A percentile compares a stretch with the other conserved stretches of the same genome.
Conservation (phyloP, 1,140 invertebrate genomes). For the Orchesella cincta region DNA sequence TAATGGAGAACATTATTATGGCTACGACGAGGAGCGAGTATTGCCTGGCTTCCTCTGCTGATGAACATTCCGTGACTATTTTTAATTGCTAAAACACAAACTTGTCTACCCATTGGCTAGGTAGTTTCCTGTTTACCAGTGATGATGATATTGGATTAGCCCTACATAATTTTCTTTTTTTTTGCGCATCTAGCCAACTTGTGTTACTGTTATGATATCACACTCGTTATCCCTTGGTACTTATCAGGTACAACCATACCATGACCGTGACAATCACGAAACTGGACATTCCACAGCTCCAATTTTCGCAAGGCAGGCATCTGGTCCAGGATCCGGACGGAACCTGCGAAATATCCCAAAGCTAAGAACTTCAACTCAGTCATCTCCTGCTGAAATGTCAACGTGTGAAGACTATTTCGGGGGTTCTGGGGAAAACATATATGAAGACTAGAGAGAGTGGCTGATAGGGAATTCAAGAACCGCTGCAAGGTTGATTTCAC, state of each 20-base stretch:
- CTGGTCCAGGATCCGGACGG: neutral
- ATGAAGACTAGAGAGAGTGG: slow-evolving; percentile 13
- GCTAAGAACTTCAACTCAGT: slow-evolving; percentile 13
- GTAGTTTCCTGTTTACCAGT: too few relatives aligned
- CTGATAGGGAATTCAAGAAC: slow-evolving; percentile 12
- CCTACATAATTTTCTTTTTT: too few relatives aligned
- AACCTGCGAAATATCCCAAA: neutral
- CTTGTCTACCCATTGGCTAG: too few relatives aligned
- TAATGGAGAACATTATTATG: too few relatives aligned
- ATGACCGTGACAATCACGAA: slow-evolving; percentile 3
- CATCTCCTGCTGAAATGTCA: slow-evolving; percentile 18
- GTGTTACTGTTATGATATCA: slow-evolving; percentile 16
- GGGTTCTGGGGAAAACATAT: slow-evolving; percentile 24
- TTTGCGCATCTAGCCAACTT: too few relatives aligned
- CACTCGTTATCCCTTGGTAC: slow-evolving; percentile 27
- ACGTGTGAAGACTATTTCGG: slow-evolving; percentile 9
- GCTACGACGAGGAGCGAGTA: too few relatives aligned
- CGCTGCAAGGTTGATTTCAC: slow-evolving; percentile 2
- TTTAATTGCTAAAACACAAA: too few relatives aligned
- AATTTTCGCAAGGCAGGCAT: slow-evolving; percentile 20
- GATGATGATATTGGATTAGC: too few relatives aligned
- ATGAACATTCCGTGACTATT: too few relatives aligned
- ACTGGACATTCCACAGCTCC: slow-evolving; percentile 17
- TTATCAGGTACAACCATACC: slow-evolving; percentile 19
- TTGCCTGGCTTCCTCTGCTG: too few relatives aligned